Evolutionary conservation across 2,888 invertebrate genomes (phyloP), one percentile per base, ranked within the genome.

Genomic region (Napeogenes inachia): DNA sequence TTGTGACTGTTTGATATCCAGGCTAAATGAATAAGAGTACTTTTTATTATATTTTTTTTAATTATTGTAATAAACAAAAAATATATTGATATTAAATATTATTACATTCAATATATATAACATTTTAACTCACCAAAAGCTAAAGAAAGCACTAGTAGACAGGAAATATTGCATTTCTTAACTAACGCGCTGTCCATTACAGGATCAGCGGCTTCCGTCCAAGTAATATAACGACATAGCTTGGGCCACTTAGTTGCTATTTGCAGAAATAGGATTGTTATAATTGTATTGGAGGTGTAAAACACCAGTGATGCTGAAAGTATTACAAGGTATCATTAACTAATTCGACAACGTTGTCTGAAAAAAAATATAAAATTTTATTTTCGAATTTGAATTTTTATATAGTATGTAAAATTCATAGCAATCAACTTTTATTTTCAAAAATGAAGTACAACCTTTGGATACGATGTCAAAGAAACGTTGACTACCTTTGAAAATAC

Each of bases 231-330:
- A 46, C 70, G 69, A 47, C 78, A 74, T 2, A 86, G 68, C 12
- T 70, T 72, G 0, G 84, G 83, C 87, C 86, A 86, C 67, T 77
- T 75, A 59, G 47, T 77, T 5, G 84, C 84, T 4, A 84, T 75
- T 0, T 78, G 76, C 0, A 80, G 61, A 56, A 85, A 87, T 1
- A 82, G 54, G 0, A 78, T 55, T 0, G 77, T 78, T 2, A 78
- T 82, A 6, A 71, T 59, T 0, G 74, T 69, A 6, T 76, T 80
- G 4, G 78, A 73, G 0, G 68, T 54, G 62, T 75, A 80, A 65
- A 85, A 87, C 12, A 81, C 69, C 10, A 79, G 4, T 0, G 76
- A 67, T 2, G 76, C 85, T 86, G 75, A 57, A 82, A 77, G 46
- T 32, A 56, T 55, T 57, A 54, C 2, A 54, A 61, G 13, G n/a